Base-by-base conservation (phyloP, 2,888 invertebrate genomes). In the Plebejus anna region DNA sequence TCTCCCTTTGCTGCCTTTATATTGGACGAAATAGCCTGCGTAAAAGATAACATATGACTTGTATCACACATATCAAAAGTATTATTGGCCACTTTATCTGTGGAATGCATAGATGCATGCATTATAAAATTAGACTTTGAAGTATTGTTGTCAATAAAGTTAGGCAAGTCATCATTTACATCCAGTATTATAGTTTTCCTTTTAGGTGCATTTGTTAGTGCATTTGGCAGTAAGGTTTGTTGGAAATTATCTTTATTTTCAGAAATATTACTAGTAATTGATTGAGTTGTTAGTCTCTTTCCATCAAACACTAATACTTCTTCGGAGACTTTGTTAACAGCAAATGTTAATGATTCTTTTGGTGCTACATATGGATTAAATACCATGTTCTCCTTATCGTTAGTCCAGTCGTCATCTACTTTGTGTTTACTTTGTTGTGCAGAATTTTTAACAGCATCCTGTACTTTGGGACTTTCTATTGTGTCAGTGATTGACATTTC, bases 401-500 rank as follows among this genome's bases (percentile, higher is more conserved):
- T 82, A 1, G 82, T 81, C 88, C 88, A 90, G 80, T 90, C 88
- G 32, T 83, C 82, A 55, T 82, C 81, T 0, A 79, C 55, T 22
- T 71, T 80, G 2, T 78, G 86, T 22, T 82, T 87, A 28, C 84
- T 82, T 66, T 81, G 75, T 61, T 78, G 77, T 22, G 75, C 75
- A 1, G 82, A 82, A 57, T 70, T 86, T 80, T 84, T 87, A 9
- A 86, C 83, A 9, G 79, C 80, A n/a, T 87, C 85, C 79, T 89
- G 86, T 0, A 90, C 88, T 81, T 89, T 87, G 0, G 89, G 88
- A 78, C 85, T 87, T 0, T 81, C 84, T 22, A 93, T 83, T 0
- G 88, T 89, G 47, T 91, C 90, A 0, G 92, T 92, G 57, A 92
- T 89, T 0, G 92, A 92, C 91, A 93, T 92, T 79, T 93, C 89